A percentile compares a stretch with the other conserved stretches of the same genome.
phyloP scores from a whole-genome alignment of 2,888 invertebrate species.

The Heliconius erato region DNA sequence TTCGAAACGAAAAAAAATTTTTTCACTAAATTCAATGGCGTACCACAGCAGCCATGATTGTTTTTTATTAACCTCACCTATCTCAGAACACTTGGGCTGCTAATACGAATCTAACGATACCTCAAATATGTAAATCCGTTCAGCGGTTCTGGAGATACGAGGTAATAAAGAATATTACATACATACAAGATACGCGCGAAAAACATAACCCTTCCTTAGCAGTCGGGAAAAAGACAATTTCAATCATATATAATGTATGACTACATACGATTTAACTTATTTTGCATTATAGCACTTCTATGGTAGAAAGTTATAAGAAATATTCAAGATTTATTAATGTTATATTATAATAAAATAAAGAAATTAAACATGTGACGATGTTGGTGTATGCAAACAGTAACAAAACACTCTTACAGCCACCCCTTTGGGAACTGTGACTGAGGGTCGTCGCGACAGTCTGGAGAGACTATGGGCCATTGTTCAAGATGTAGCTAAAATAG shows the following conservation, averaged over 20 bases:
- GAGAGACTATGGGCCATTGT: conserved; percentile 32
- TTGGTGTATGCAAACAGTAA: conserved; percentile 10
- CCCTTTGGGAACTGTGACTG: conserved; percentile 19
- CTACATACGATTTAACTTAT: not conserved
- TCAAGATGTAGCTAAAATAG: conserved; percentile 24
- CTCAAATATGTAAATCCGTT: too few species aligned
- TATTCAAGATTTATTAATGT: not conserved
- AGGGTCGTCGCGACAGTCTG: conserved; percentile 37
- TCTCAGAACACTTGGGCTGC: too few species aligned
- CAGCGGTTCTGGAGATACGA: too few species aligned
- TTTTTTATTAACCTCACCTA: too few species aligned
- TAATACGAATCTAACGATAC: too few species aligned
- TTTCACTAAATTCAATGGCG: too few species aligned
- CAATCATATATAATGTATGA: not conserved
- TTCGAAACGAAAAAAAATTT: too few species aligned
- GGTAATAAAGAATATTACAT: too few species aligned
- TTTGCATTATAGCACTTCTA: not conserved
- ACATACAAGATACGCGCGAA: too few species aligned
- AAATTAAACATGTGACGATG: not conserved
- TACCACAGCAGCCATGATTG: too few species aligned
- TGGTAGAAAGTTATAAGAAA: not conserved
- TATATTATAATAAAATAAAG: not conserved
- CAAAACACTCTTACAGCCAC: conserved; percentile 12
- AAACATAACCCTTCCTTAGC: too few species aligned
- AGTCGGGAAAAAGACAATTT: not conserved